A percentile compares a stretch with the other conserved stretches of the same genome.
Evolutionary conservation across 2,113 vertebrate species (phyloP).

Genomic region (Malurus melanocephalus): DNA sequence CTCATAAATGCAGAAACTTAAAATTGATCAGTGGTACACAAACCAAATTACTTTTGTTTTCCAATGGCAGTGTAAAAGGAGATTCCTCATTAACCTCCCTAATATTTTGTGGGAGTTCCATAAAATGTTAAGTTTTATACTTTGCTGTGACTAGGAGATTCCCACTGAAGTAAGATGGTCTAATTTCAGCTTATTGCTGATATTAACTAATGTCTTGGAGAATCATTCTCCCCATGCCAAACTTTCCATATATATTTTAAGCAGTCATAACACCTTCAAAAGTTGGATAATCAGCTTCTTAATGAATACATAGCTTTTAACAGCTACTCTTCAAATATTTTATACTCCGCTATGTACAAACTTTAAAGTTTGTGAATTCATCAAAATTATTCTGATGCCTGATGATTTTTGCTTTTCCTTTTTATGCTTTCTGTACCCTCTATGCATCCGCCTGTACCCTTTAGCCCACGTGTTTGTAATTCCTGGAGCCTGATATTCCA

Average conservation of each 20-base stretch:
- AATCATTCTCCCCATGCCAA: not conserved
- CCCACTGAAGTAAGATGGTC: not conserved
- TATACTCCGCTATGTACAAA: not conserved
- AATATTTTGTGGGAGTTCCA: not conserved
- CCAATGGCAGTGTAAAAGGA: not conserved
- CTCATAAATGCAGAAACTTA: not conserved
- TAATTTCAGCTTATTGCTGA: not conserved
- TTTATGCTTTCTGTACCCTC: too few relatives aligned
- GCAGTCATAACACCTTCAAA: not conserved
- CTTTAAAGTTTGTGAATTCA: not conserved
- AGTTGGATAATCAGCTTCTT: not conserved
- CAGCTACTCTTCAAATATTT: not conserved
- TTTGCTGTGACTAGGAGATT: not conserved
- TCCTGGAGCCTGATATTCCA: too few relatives aligned
- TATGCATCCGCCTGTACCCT: too few relatives aligned
- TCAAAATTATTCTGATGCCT: not conserved
- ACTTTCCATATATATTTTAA: not conserved
- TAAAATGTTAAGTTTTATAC: not conserved
- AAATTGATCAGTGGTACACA: not conserved
- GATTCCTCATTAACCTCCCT: not conserved
- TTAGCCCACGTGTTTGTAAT: too few relatives aligned
- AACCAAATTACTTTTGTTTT: not conserved
- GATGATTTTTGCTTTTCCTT: too few relatives aligned
- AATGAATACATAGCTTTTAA: not conserved
- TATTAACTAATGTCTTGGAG: not conserved